These are phyloP conservation scores for Aptenodytes forsteri DNA, from an alignment of 2,113 vertebrate species.

Conservation along the genomic window DNA sequence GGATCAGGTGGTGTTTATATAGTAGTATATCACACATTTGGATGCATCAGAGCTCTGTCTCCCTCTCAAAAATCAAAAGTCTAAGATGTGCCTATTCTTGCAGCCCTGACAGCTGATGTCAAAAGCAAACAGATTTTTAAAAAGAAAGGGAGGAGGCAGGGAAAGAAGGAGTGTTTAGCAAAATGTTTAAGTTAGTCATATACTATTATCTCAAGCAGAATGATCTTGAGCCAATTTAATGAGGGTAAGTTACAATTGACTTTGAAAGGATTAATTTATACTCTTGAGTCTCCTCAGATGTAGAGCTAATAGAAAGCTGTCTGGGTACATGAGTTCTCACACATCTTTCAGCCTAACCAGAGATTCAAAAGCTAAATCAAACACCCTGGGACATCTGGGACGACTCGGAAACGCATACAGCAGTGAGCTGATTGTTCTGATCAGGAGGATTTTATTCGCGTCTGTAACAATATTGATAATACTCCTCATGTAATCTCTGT, in stretches of 20 bases:
- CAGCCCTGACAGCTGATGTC: not conserved
- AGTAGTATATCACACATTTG: not conserved
- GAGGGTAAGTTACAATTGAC: not conserved
- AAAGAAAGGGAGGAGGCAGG: not conserved
- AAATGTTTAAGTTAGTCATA: not conserved
- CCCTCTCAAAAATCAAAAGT: not conserved
- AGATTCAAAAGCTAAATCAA: constrained; percentile 33
- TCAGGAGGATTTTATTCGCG: not conserved
- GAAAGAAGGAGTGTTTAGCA: not conserved
- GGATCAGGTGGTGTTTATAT: not conserved
- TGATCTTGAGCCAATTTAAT: not conserved
- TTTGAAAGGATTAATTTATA: constrained; percentile 43
- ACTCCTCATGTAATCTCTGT: not conserved
- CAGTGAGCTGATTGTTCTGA: not conserved
- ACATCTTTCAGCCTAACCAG: not conserved
- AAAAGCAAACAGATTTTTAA: not conserved
- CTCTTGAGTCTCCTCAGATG: not conserved
- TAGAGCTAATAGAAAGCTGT: not conserved
- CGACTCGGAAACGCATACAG: not conserved
- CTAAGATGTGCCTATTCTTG: not conserved
- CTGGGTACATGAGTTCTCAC: not conserved
- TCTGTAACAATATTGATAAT: not conserved
- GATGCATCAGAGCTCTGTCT: not conserved
- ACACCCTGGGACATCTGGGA: not conserved
- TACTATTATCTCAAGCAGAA: not conserved